Conservation (phyloP, 1,140 invertebrate species). For the Sinella curviseta region DNA sequence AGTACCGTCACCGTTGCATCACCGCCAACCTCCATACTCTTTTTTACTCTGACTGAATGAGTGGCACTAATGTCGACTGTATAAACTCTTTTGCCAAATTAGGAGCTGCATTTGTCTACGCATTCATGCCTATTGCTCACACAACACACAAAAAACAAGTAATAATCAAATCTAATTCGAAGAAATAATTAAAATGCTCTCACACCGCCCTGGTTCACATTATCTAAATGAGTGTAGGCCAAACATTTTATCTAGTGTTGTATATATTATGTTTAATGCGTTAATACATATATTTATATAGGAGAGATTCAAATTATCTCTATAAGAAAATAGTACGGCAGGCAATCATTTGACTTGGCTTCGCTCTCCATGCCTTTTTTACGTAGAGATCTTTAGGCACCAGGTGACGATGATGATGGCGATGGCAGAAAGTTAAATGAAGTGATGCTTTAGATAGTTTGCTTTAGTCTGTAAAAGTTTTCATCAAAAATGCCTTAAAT, state of each 20-base stretch:
- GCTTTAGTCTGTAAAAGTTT: neutral
- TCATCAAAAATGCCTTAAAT: constrained; percentile 14
- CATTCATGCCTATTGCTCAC: too few relatives aligned
- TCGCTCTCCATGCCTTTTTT: too few relatives aligned
- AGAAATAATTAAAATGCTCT: constrained; percentile 23
- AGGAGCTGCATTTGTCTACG: constrained; percentile 12
- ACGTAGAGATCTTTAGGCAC: neutral
- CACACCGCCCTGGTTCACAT: constrained; percentile 22
- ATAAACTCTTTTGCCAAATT: constrained; percentile 16
- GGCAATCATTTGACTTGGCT: too few relatives aligned
- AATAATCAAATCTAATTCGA: constrained; percentile 24
- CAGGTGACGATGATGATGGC: neutral
- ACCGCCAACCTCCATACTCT: neutral
- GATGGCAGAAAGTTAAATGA: neutral
- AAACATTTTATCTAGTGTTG: constrained; percentile 5
- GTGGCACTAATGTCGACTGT: constrained; percentile 5
- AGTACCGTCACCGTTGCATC: neutral
- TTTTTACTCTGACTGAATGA: neutral
- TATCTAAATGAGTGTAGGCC: constrained; percentile 27
- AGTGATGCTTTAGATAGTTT: neutral
- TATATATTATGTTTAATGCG: too few relatives aligned
- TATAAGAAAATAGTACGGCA: too few relatives aligned
- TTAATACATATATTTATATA: too few relatives aligned
- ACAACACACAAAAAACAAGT: neutral
- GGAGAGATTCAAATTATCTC: too few relatives aligned